phyloP scores from a whole-genome alignment of 2,888 invertebrate species.

The Thyatira batis region DNA sequence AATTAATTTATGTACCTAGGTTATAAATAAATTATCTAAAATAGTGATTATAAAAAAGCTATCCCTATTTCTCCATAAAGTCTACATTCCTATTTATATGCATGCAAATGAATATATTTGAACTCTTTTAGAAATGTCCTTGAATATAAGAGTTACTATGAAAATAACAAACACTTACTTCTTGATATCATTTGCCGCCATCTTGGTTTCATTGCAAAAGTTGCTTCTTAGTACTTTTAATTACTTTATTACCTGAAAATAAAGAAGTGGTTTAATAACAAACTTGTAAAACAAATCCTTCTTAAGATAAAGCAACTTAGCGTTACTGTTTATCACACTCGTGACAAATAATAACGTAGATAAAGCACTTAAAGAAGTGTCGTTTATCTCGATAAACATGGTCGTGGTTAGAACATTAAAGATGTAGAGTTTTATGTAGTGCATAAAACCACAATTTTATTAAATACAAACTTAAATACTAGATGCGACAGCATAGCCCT shows the following conservation, averaged over 20 bases:
- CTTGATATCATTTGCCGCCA: conserved; percentile 64
- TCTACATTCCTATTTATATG: background rate
- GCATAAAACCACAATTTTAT: background rate
- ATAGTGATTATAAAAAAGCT: too few relatives aligned
- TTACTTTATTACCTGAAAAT: conserved; percentile 42
- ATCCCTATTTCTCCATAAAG: too few relatives aligned
- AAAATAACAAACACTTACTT: conserved; percentile 48
- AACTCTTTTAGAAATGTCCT: conserved; percentile 1
- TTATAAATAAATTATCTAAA: too few relatives aligned
- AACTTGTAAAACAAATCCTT: background rate
- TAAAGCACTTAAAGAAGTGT: background rate
- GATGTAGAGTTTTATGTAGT: background rate
- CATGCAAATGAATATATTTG: background rate
- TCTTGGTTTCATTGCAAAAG: conserved; percentile 61
- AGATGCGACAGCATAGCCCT: background rate
- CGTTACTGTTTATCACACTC: background rate
- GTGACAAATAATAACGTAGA: background rate
- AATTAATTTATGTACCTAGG: too few relatives aligned
- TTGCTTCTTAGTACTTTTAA: background rate
- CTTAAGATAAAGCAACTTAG: background rate
- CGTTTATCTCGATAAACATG: background rate
- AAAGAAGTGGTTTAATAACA: conserved; percentile 11
- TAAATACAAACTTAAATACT: background rate
- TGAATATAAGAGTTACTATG: background rate
- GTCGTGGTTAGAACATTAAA: background rate